Percentiles rank a stretch among this genome's conserved stretches.
Conservation (phyloP, 2,113 vertebrate species). For the Sardina pilchardus region DNA sequence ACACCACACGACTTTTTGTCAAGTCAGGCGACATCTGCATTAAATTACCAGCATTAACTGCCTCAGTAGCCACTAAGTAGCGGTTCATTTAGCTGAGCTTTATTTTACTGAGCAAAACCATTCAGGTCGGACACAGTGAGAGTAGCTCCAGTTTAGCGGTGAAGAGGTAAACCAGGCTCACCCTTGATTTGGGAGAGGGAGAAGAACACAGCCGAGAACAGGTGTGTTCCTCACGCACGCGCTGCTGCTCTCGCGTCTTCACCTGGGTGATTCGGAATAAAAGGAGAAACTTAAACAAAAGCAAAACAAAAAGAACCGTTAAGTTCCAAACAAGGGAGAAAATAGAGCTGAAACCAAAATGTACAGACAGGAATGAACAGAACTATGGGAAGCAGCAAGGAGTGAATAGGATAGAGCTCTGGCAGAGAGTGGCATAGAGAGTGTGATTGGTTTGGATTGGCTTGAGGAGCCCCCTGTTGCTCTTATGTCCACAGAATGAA, state of each 20-base stretch:
- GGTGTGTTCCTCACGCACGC: slow-evolving; percentile 77
- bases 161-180: slow-evolving; percentile 74
- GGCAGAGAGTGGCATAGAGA: not conserved
- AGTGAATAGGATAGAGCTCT: not conserved
- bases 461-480: not conserved
- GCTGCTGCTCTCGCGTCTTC: slow-evolving; percentile 68
- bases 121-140: not conserved
- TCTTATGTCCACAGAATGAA: not conserved
- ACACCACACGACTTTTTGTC: not conserved
- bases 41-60: not conserved
- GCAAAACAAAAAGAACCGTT: slow-evolving; percentile 57
- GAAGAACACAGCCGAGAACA: slow-evolving; percentile 71
- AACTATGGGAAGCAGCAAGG: not conserved
- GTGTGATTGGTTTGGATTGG: not conserved
- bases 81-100: not conserved
- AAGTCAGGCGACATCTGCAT: not conserved
- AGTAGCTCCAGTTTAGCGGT: slow-evolving; percentile 4
- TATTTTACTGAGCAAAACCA: not conserved
- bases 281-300: slow-evolving; percentile 60
- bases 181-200: slow-evolving; percentile 54
- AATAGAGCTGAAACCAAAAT: not conserved
- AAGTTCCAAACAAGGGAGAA: slow-evolving; percentile 21
- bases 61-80: not conserved
- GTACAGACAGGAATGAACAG: slow-evolving; percentile 10
- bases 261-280: slow-evolving; percentile 79